Conservation (phyloP, 2,888 invertebrate species). For the Pterobdella sp. region DNA sequence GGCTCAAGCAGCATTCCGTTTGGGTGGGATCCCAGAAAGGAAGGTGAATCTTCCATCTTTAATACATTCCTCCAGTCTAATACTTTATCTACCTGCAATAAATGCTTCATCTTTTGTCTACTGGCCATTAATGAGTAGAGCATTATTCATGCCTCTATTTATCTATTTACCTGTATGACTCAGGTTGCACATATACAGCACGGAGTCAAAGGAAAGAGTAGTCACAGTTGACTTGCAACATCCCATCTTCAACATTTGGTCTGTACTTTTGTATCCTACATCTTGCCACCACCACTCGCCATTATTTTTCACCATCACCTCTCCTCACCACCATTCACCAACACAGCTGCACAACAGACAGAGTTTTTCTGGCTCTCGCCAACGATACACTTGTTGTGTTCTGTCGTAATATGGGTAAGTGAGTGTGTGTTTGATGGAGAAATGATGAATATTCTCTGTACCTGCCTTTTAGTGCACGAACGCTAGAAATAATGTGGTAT, state of each 20-base stretch:
- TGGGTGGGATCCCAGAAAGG: conserved; percentile 97
- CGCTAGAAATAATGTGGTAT: no score
- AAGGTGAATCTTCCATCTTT: no score
- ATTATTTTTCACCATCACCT: background rate
- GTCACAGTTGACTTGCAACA: background rate
- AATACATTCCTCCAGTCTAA: no score
- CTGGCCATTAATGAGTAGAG: background rate
- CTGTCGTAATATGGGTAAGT: no score
- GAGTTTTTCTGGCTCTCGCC: conserved; percentile 88
- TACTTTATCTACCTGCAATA: no score
- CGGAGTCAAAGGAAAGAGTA: background rate
- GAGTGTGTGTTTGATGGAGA: no score
- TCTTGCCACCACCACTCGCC: background rate
- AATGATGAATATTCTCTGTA: no score
- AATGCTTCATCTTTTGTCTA: no score
- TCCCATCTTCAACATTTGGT: conserved; percentile 7
- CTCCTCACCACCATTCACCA: background rate
- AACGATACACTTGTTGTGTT: conserved; percentile 64
- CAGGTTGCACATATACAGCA: conserved; percentile 1
- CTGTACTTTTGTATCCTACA: background rate
- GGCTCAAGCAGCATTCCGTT: conserved; percentile 74
- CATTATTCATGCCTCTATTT: background rate
- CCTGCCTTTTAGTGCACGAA: no score
- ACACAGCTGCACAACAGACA: conserved; percentile 74
- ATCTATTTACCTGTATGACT: background rate